Percentiles rank a stretch among this genome's conserved stretches.
These are phyloP conservation scores for Adelphocoris suturalis DNA, from an alignment of 2,888 invertebrate species.

Conservation along the genomic window DNA sequence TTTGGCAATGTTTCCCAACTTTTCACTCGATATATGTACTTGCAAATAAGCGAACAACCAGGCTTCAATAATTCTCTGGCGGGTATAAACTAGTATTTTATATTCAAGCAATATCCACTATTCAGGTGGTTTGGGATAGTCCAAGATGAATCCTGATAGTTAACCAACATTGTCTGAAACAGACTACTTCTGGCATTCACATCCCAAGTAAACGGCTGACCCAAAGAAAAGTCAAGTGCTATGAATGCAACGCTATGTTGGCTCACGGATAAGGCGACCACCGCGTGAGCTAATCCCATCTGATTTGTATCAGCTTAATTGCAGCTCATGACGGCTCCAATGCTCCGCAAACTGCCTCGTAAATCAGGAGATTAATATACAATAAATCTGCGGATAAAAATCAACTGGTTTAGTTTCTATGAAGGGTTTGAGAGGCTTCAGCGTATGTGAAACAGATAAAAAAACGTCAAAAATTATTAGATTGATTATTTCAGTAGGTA, in stretches of 20 bases:
- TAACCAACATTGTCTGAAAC: no score
- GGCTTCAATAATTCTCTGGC: no score
- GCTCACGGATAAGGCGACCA: background rate
- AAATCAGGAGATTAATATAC: conserved; percentile 8
- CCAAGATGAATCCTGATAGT: no score
- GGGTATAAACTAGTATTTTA: no score
- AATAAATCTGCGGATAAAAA: conserved; percentile 37
- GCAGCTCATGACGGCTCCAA: conserved; percentile 27
- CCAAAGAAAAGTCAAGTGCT: background rate
- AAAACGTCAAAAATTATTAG: background rate
- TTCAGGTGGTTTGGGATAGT: no score
- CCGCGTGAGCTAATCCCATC: conserved; percentile 10
- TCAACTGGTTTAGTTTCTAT: background rate
- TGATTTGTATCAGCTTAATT: conserved; percentile 42
- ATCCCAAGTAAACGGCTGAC: no score
- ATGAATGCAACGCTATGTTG: conserved; percentile 4
- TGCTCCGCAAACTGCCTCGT: background rate
- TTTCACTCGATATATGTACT: no score
- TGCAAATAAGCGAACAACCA: no score
- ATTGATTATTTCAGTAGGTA: no score
- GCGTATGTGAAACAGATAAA: background rate
- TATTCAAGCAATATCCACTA: no score
- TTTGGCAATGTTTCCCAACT: no score
- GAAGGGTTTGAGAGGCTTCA: background rate
- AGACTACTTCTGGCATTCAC: no score